Evolutionary conservation across 1,140 invertebrate species (phyloP), one percentile per base, ranked within the genome.

Genomic region (Daktulosphaira vitifoliae): DNA sequence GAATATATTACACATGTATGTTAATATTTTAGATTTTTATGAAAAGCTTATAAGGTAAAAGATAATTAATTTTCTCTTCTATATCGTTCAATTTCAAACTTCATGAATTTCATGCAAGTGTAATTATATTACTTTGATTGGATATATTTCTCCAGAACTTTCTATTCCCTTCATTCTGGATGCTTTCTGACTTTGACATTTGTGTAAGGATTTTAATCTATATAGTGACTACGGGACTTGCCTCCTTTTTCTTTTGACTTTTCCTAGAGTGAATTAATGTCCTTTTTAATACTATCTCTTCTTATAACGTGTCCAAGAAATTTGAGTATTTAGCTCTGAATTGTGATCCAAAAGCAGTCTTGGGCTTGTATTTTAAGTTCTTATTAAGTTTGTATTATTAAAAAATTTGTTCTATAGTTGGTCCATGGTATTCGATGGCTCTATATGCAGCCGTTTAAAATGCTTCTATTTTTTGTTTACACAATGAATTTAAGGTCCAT

Each of bases 321-420:
- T 49, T 25, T 49, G 22, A 49, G 46, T 49, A 23, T 49, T 25
- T 49, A 23, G 22, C 22, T 49, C 46, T 49, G 46, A 49, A 49
- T 49, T 49, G 15, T 23, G 20, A 48, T 48, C 46, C 22, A 48
- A 3, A 48, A 2, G 22, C 9, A 3, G 3, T 46, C 18, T 46
- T 46, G 16, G 18, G 16, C 16, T 46, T 46, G 11, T n/a, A n/a
- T n/a, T n/a, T 46, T 46, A 46, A 46, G 16, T 2, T 23, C 8
- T n/a, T n/a, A n/a, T n/a, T n/a, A n/a, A n/a, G n/a, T n/a, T 15
- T 48, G 11, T 23, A 23, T 23, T 48, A 23, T 48, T 3, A n/a
- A 49, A 23, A 49, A 3, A 23, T 49, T 25, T 11, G 22, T 49
- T 23, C 20, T 49, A 49, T 49, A 11, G 46, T 48, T 13, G 8